Base-by-base conservation (phyloP, 2,888 invertebrate species). In the Drosophila siamana region DNA sequence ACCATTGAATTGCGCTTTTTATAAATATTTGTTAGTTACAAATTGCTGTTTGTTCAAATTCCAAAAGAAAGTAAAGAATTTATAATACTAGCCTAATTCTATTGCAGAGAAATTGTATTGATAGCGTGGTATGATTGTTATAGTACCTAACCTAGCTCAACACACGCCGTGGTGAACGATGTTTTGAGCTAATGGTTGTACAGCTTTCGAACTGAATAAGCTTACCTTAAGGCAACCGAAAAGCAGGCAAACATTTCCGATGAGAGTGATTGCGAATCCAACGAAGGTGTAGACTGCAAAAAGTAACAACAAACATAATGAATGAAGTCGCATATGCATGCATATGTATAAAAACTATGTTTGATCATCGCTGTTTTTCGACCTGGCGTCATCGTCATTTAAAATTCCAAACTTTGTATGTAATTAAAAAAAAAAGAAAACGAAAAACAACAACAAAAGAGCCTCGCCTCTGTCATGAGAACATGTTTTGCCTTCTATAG, bases 191-290 rank as follows among this genome's bases (percentile, higher is more conserved):
- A 30, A 30, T 3, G 6, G 46, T 6, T 5, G 30, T 19, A 11
- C 8, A 19, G 15, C 4, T 46, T 16, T 19, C 15, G 2, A 11
- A 15, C 9, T n/a, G n/a, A n/a, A 38, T 30, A 1, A 13, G 3
- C 7, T 61, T 47, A 90, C 89, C 78, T 69, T 60, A 1, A 78
- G 24, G 19, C 71, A 80, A 4, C 90, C 90, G 19, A 84, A 52
- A 11, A 89, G 59, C 19, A 89, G 60, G 26, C 81, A 76, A 30
- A 86, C 46, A 61, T 83, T 89, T 22, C 51, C 66, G 7, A 86
- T 6, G 1, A 89, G 11, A 2, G 52, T 52, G 15, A 89, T 55
- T 3, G 66, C 75, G 22, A 89, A 77, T 24, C 69, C 73, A 30
- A 88, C 43, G 8, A 89, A 87, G 15, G 62, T 62, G 4, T 74